Conservation (phyloP, 2,888 invertebrate genomes). For the Tetheella fluctuosa region DNA sequence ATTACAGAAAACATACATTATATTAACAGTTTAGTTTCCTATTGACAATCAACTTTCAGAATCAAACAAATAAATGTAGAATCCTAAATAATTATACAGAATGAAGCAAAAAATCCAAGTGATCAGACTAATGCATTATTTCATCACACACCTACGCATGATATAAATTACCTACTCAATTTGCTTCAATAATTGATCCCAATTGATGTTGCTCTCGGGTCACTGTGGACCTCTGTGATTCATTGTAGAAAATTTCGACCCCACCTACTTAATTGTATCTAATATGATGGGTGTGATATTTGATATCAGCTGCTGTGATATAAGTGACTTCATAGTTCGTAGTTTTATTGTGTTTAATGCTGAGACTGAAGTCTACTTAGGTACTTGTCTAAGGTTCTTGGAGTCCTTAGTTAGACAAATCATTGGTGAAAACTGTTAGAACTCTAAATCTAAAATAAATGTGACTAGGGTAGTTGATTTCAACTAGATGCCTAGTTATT, state of each 20-base stretch:
- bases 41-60: too few species aligned
- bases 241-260: constrained; percentile 48
- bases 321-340: background rate
- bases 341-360: background rate
- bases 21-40: too few species aligned
- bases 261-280: constrained; percentile 21
- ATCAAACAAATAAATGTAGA: too few species aligned
- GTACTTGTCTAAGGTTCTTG: background rate
- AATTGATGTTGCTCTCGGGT: constrained; percentile 56
- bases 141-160: constrained; percentile 57
- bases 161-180: constrained; percentile 61
- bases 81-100: too few species aligned
- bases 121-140: constrained; percentile 31
- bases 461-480: too few species aligned
- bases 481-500: too few species aligned
- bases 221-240: constrained; percentile 55
- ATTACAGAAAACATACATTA: too few species aligned
- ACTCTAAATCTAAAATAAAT: too few species aligned
- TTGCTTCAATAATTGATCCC: constrained; percentile 69
- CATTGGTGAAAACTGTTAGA: too few species aligned
- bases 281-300: constrained; percentile 7
- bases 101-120: too few species aligned
- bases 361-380: background rate
- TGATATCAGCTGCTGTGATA: constrained; percentile 5
- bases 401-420: too few species aligned